A percentile compares a stretch with the other conserved stretches of the same genome.
Evolutionary conservation across 2,113 vertebrate species (phyloP).

Genomic region (Oryzias curvinotus): DNA sequence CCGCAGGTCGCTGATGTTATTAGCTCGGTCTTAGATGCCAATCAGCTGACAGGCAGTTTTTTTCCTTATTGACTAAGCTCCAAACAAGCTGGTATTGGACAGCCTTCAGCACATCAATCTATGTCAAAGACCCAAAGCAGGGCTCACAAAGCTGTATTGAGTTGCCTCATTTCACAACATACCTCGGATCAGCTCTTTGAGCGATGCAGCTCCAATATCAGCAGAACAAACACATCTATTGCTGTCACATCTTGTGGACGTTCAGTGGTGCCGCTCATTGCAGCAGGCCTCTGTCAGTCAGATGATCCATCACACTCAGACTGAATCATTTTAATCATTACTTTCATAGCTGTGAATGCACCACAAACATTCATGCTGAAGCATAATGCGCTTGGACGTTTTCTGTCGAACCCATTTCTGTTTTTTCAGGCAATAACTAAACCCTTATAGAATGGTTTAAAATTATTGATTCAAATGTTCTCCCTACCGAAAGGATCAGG

Average conservation of each 20-base stretch:
- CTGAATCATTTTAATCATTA: background rate
- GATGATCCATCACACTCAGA: background rate
- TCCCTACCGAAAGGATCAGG: too few relatives aligned
- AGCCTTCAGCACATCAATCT: constrained; percentile 37
- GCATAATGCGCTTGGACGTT: too few relatives aligned
- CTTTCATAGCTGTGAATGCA: background rate
- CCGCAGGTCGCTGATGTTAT: constrained; percentile 17
- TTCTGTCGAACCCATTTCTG: too few relatives aligned
- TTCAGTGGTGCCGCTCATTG: background rate
- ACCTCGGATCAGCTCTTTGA: background rate
- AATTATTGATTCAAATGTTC: too few relatives aligned
- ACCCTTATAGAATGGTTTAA: too few relatives aligned
- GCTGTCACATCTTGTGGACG: background rate
- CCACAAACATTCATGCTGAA: background rate
- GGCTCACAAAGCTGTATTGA: constrained; percentile 21
- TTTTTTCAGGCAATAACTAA: too few relatives aligned
- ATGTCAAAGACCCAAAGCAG: constrained; percentile 27
- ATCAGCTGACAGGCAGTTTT: constrained; percentile 12
- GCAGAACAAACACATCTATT: constrained; percentile 1
- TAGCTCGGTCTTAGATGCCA: constrained; percentile 12
- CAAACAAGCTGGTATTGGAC: constrained; percentile 13
- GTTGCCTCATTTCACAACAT: constrained; percentile 13
- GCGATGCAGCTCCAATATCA: background rate
- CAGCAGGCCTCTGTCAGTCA: background rate
- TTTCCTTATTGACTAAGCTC: background rate